Percentiles rank a stretch among this genome's conserved stretches.
These are phyloP conservation scores for Salticus scenicus DNA, from an alignment of 2,888 invertebrate genomes.

Conservation along the genomic window DNA sequence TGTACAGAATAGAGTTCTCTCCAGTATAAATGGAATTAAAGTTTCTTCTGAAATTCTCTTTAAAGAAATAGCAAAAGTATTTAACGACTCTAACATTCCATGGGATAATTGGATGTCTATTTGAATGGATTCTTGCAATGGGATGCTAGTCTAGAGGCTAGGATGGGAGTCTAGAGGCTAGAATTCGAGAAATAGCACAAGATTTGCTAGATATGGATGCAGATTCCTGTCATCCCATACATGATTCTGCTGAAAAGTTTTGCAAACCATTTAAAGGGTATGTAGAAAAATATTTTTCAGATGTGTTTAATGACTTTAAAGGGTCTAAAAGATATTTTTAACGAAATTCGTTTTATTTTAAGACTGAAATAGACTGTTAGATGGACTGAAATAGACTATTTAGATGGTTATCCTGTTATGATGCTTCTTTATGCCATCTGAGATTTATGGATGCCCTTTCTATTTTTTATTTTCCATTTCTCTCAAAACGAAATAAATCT, in stretches of 20 bases:
- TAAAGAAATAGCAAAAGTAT: not conserved
- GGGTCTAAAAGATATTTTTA: not conserved
- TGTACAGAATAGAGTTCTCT: not conserved
- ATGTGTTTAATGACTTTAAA: not conserved
- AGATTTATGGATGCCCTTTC: too few relatives aligned
- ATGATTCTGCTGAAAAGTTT: not conserved
- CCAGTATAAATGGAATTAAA: not conserved
- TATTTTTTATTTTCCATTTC: too few relatives aligned
- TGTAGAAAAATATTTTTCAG: too few relatives aligned
- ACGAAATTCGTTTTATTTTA: not conserved
- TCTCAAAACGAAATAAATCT: too few relatives aligned
- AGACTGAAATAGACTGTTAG: too few relatives aligned
- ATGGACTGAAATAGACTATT: too few relatives aligned
- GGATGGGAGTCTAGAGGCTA: not conserved
- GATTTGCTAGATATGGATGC: too few relatives aligned
- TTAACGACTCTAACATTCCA: not conserved
- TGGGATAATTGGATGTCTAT: too few relatives aligned
- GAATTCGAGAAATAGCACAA: not conserved
- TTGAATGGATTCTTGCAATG: not conserved
- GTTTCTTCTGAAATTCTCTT: not conserved
- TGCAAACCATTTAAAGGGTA: too few relatives aligned
- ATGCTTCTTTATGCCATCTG: too few relatives aligned
- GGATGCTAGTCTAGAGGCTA: not conserved
- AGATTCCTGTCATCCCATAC: not conserved
- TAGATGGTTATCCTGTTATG: too few relatives aligned